Conservation (phyloP, 2,888 invertebrate genomes). For the Torymus texanus region DNA sequence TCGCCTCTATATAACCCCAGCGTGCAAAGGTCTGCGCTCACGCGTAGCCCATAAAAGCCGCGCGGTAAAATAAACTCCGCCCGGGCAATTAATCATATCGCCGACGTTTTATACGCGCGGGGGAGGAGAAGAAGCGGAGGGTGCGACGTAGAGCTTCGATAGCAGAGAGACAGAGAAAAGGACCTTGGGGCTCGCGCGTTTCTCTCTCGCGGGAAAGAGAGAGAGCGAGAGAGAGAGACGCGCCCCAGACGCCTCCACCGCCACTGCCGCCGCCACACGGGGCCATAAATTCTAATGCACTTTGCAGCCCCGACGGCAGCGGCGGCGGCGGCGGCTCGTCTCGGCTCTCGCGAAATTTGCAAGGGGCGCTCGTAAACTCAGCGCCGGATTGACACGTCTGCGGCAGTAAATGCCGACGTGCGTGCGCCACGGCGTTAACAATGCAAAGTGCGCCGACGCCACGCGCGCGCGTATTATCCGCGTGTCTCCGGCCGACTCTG, state of each 20-base stretch:
- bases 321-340: slow-evolving; percentile 30
- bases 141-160: background rate
- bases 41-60: slow-evolving; percentile 9
- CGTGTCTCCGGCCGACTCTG: background rate
- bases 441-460: slow-evolving; percentile 64
- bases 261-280: slow-evolving; percentile 55
- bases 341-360: slow-evolving; percentile 64
- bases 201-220: background rate
- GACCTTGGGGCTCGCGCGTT: too few relatives aligned
- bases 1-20: background rate
- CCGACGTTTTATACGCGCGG: slow-evolving; percentile 34
- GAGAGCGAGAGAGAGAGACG: slow-evolving; percentile 19
- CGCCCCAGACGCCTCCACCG: background rate
- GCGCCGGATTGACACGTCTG: slow-evolving; percentile 71
- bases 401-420: slow-evolving; percentile 65
- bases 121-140: slow-evolving; percentile 7
- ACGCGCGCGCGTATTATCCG: background rate
- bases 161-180: slow-evolving; percentile 10
- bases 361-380: slow-evolving; percentile 68
- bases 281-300: slow-evolving; percentile 71
- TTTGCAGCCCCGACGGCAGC: slow-evolving; percentile 56
- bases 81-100: slow-evolving; percentile 46
- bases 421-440: slow-evolving; percentile 59
- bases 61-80: slow-evolving; percentile 30
- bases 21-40: too few relatives aligned